These are phyloP conservation scores for Rhagoletis zephyria DNA, from an alignment of 1,140 invertebrate genomes.

Conservation along the genomic window DNA sequence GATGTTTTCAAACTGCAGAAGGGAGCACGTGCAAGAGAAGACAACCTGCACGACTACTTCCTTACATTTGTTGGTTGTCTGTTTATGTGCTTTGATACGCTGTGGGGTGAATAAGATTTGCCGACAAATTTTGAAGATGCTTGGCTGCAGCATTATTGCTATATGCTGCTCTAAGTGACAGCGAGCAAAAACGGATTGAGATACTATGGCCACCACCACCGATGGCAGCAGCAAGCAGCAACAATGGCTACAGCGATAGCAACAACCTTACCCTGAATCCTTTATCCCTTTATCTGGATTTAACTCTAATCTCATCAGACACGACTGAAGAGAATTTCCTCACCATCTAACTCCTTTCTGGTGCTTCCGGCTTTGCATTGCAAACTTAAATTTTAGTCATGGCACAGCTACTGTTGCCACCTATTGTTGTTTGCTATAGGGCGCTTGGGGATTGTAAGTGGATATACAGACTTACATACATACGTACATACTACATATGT, in stretches of 20 bases:
- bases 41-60: neutral
- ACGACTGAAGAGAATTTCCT: conserved; percentile 71
- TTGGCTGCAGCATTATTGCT: neutral
- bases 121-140: conserved; percentile 20
- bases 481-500: neutral
- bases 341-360: conserved; percentile 62
- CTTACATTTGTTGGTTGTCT: neutral
- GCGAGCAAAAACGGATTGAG: no score
- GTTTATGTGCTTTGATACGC: neutral
- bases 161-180: no score
- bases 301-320: conserved; percentile 73
- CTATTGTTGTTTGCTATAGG: neutral
- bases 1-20: neutral
- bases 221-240: neutral
- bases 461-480: no score
- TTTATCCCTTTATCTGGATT: conserved; percentile 74
- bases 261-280: conserved; percentile 67
- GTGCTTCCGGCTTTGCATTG: conserved; percentile 30
- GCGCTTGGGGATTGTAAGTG: neutral
- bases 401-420: conserved; percentile 48
- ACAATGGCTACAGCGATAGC: neutral
- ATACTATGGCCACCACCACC: no score
- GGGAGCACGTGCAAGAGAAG: conserved; percentile 19
- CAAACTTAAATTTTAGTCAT: conserved; percentile 60
- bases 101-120: conserved; percentile 1